Evolutionary conservation across 2,113 vertebrate species (phyloP).

Genomic region (Passer montanus): DNA sequence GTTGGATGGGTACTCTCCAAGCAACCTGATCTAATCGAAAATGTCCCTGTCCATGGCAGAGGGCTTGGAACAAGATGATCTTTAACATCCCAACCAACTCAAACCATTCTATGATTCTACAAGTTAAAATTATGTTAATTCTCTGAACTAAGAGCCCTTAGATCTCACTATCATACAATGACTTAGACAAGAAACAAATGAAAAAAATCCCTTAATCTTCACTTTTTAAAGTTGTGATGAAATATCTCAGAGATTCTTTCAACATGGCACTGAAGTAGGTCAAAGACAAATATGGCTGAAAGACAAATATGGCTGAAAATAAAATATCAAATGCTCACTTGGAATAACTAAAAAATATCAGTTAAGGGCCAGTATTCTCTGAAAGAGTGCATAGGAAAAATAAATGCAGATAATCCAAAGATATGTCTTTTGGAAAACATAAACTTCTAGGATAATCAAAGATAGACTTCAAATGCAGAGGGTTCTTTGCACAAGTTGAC

Average conservation of each 20-base stretch:
- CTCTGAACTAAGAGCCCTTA: background rate
- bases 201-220: background rate
- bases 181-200: background rate
- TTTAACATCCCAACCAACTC: fast-evolving
- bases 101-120: background rate
- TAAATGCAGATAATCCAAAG: background rate
- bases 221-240: background rate
- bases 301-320: background rate
- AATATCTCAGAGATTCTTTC: background rate
- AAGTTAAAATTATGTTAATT: background rate
- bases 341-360: background rate
- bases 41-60: background rate
- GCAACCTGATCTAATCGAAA: background rate
- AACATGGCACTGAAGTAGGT: background rate
- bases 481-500: background rate
- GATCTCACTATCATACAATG: background rate
- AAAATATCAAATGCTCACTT: background rate
- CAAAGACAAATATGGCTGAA: background rate
- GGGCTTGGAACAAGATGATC: fast-evolving
- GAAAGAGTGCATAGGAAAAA: background rate
- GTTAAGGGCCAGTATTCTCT: background rate
- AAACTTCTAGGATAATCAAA: background rate
- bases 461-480: background rate
- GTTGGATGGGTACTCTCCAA: background rate
- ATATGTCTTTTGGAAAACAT: background rate